phyloP scores from a whole-genome alignment of 1,140 invertebrate genomes.

The Polypedilum vanderplanki region DNA sequence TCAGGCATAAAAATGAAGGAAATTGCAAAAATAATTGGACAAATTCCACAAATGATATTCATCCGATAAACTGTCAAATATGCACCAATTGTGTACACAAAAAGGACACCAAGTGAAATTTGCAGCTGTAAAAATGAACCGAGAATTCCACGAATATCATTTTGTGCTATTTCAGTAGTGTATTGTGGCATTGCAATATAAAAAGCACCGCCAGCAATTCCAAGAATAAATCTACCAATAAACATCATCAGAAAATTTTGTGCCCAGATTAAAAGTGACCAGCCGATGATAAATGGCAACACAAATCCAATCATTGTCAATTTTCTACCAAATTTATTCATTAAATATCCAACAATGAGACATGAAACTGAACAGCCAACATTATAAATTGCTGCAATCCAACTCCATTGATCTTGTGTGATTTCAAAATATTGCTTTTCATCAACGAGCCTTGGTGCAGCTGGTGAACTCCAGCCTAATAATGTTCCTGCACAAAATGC shows the following conservation, averaged over 20 bases:
- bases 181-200: slow-evolving; percentile 44
- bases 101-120: slow-evolving; percentile 58
- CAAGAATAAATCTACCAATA: slow-evolving; percentile 43
- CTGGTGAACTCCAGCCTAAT: slow-evolving; percentile 55
- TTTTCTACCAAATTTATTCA: slow-evolving; percentile 45
- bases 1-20: slow-evolving; percentile 62
- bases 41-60: slow-evolving; percentile 51
- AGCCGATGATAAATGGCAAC: slow-evolving; percentile 50
- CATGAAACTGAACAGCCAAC: slow-evolving; percentile 39
- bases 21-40: slow-evolving; percentile 53
- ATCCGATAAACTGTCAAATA: slow-evolving; percentile 45
- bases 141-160: slow-evolving; percentile 58
- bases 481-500: slow-evolving; percentile 47
- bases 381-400: slow-evolving; percentile 41
- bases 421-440: slow-evolving; percentile 45
- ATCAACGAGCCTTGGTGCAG: slow-evolving; percentile 36
- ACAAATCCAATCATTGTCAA: slow-evolving; percentile 41
- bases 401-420: slow-evolving; percentile 39
- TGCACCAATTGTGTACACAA: slow-evolving; percentile 52
- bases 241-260: slow-evolving; percentile 49
- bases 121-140: slow-evolving; percentile 62
- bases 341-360: slow-evolving; percentile 38
- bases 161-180: slow-evolving; percentile 47
- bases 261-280: slow-evolving; percentile 56
- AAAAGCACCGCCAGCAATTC: slow-evolving; percentile 42